Percentiles rank a stretch among this genome's conserved stretches.
phyloP scores from a whole-genome alignment of 2,797 vertebrate species.

The Pseudochirops cupreus region DNA sequence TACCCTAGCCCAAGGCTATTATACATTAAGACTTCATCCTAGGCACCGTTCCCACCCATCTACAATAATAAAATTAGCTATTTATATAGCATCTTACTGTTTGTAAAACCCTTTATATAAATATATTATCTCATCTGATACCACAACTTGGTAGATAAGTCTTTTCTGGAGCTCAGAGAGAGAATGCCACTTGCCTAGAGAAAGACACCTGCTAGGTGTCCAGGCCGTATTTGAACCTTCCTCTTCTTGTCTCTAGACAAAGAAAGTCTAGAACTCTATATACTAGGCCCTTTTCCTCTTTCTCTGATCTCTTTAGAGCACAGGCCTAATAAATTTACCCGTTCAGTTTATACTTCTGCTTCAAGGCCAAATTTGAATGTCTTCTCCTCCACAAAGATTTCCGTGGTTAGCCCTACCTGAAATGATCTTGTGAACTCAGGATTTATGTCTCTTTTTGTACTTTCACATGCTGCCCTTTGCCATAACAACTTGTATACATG shows the following conservation, averaged over 20 bases:
- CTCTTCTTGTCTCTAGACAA: not conserved
- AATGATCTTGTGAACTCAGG: not conserved
- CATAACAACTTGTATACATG: not conserved
- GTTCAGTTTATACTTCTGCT: not conserved
- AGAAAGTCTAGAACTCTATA: not conserved
- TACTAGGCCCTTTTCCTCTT: not conserved
- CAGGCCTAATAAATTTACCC: not conserved
- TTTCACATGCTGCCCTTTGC: not conserved
- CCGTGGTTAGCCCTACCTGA: not conserved
- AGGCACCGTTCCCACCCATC: not conserved
- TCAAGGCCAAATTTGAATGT: not conserved
- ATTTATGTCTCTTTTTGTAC: not conserved
- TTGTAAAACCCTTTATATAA: not conserved
- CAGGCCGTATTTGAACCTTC: not conserved
- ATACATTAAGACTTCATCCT: too few species aligned
- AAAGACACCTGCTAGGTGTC: not conserved
- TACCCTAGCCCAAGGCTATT: too few species aligned
- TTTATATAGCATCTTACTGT: not conserved
- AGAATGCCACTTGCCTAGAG: not conserved
- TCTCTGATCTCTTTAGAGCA: not conserved
- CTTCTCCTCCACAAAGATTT: not conserved
- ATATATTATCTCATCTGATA: not conserved
- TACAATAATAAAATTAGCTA: not conserved
- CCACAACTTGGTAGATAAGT: not conserved
- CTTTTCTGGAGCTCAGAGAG: not conserved